Evolutionary conservation across 1,140 invertebrate species (phyloP).

Genomic region (Oscheius sp.): DNA sequence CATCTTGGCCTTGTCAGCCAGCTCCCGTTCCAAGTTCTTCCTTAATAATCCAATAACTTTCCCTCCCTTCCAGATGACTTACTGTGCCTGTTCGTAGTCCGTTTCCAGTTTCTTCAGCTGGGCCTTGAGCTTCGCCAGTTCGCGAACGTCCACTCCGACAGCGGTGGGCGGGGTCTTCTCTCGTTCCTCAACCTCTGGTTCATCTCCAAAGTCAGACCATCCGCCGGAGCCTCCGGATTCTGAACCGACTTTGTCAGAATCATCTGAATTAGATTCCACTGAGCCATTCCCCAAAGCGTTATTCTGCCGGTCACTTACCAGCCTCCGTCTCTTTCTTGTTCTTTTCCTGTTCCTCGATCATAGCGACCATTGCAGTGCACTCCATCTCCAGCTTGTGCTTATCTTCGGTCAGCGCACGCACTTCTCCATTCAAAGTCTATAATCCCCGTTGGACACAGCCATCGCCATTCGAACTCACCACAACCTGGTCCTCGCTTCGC

Average conservation of each 20-base stretch:
- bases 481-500: neutral
- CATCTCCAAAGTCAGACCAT: constrained; percentile 15
- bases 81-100: constrained; percentile 2
- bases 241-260: neutral
- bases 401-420: neutral
- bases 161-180: constrained; percentile 6
- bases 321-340: constrained; percentile 1
- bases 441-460: no score
- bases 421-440: neutral
- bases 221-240: constrained; percentile 14
- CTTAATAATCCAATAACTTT: no score
- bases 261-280: neutral
- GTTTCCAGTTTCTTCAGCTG: neutral
- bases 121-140: neutral
- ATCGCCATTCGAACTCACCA: neutral
- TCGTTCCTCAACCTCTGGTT: neutral
- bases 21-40: neutral
- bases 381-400: neutral
- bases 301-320: no score
- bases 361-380: neutral
- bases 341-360: neutral
- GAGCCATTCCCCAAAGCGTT: neutral
- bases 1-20: constrained; percentile 1
- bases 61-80: no score
- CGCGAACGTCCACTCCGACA: neutral